Percentiles rank a stretch among this genome's conserved stretches.
These are phyloP conservation scores for Microchrysa polita DNA, from an alignment of 2,888 invertebrate genomes.

Conservation along the genomic window DNA sequence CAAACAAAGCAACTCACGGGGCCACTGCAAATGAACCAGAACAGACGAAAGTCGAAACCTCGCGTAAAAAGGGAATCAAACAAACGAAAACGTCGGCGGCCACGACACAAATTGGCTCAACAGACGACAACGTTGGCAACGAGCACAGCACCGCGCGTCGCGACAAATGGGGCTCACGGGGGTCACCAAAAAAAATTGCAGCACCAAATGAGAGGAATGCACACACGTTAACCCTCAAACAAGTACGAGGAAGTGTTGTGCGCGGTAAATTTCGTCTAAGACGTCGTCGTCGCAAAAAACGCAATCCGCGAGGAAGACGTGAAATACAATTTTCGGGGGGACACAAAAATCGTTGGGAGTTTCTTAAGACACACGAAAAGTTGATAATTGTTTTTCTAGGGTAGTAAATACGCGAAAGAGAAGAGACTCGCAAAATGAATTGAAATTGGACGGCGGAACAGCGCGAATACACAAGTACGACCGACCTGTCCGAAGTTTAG, in stretches of 20 bases:
- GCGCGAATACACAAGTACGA: neutral
- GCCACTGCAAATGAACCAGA: neutral
- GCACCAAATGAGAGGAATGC: neutral
- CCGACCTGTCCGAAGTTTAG: conserved; percentile 31
- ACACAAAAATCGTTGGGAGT: too few relatives aligned
- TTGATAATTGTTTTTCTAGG: too few relatives aligned
- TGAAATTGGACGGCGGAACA: neutral
- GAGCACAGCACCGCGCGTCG: neutral
- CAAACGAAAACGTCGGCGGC: neutral
- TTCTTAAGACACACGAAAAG: too few relatives aligned
- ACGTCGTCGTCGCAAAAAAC: neutral
- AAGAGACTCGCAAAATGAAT: neutral
- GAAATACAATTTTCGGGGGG: too few relatives aligned
- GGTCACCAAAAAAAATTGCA: neutral
- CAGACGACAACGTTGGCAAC: neutral
- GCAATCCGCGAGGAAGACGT: neutral
- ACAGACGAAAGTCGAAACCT: neutral
- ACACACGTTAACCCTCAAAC: neutral
- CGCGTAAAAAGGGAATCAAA: neutral
- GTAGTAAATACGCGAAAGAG: conserved; percentile 4
- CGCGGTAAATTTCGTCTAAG: neutral
- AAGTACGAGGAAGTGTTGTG: neutral
- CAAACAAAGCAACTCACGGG: neutral
- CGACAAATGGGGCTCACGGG: too few relatives aligned
- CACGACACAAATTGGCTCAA: conserved; percentile 23